Evolutionary conservation across 2,797 vertebrate genomes (phyloP), one percentile per base, ranked within the genome.

Genomic region (Malacoraja senta): DNA sequence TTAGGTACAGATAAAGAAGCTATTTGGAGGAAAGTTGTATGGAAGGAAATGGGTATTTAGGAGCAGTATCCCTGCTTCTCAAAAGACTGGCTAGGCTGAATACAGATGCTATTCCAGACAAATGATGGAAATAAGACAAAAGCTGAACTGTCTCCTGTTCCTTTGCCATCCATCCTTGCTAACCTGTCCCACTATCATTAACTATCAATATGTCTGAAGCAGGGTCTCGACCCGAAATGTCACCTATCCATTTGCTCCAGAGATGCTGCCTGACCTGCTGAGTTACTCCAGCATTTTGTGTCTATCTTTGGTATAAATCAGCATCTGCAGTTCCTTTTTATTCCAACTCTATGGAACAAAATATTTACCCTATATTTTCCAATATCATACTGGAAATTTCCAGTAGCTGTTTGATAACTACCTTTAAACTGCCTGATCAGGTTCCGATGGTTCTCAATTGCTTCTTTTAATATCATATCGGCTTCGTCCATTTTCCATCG

Each of bases 361-460:
- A 68, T 8, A 29, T 7, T 88, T 88, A n/a, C n/a, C 61, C 26
- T 32, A 35, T 88, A 21, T 35, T 88, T 32, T 88, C 7, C n/a
- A 68, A 63, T 79, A 63, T 13, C 26, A 13, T 26, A 24, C 29
- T 61, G 81, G 24, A 68, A 32, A 68, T 35, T 53, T 84, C 53
- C 81, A 29, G 26, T 29, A 13, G 8, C 19, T 68, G 58, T 32
- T 88, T 65, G 63, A 35, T 32, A 88, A 68, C 63, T 21, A 99
- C 98, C 99, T 98, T 96, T 98, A 95, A 99, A 99, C 94, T 99
- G 98, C 72, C 96, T 97, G 92, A 99, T 98, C 98, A 99, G 97
- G 94, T 94, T 97, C 95, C 96, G 97, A 94, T 99, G 98, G 94
- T 98, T 98, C 94, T 98, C 97, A 19, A 98, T 29, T 3, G 98